Evolutionary conservation across 2,888 invertebrate species (phyloP).

Genomic region (Drosophila monieri): DNA sequence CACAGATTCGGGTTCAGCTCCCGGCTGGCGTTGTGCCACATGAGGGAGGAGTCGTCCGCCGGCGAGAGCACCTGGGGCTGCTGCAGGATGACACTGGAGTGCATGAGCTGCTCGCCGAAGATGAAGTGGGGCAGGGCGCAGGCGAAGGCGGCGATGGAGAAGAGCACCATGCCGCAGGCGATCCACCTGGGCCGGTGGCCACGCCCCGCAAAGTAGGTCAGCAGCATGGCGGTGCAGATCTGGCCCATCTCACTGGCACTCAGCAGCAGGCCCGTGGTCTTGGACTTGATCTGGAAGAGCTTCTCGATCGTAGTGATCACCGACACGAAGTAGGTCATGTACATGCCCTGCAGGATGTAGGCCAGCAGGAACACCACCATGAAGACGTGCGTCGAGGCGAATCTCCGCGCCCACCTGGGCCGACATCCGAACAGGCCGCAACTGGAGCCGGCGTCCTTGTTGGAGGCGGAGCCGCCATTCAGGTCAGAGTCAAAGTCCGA

Average conservation of each 20-base stretch:
- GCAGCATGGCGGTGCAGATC: slow-evolving; percentile 93
- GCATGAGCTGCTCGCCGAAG: slow-evolving; percentile 89
- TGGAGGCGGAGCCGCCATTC: slow-evolving; percentile 46
- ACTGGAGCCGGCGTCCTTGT: slow-evolving; percentile 74
- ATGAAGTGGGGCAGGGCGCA: slow-evolving; percentile 95
- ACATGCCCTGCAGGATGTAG: slow-evolving; percentile 95
- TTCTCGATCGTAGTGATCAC: slow-evolving; percentile 97
- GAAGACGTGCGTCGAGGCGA: slow-evolving; percentile 95
- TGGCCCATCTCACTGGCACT: slow-evolving; percentile 97
- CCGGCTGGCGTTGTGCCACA: slow-evolving; percentile 51
- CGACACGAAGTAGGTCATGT: slow-evolving; percentile 96
- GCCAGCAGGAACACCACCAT: slow-evolving; percentile 94
- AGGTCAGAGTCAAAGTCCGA: slow-evolving; percentile 78
- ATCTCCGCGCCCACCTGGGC: slow-evolving; percentile 90
- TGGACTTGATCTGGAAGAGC: slow-evolving; percentile 95
- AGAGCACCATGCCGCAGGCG: slow-evolving; percentile 95
- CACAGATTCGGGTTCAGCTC: slow-evolving; percentile 75
- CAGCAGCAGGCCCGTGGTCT: slow-evolving; percentile 94
- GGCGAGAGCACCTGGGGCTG: slow-evolving; percentile 7
- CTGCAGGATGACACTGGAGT: slow-evolving; percentile 78
- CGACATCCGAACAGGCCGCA: slow-evolving; percentile 93
- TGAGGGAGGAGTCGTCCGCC: slow-evolving; percentile 4
- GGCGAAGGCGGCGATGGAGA: slow-evolving; percentile 93
- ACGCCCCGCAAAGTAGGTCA: slow-evolving; percentile 95
- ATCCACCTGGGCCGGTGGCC: slow-evolving; percentile 97